Evolutionary conservation across 2,888 invertebrate species (phyloP).

Genomic region (Clepsis dumicolana): DNA sequence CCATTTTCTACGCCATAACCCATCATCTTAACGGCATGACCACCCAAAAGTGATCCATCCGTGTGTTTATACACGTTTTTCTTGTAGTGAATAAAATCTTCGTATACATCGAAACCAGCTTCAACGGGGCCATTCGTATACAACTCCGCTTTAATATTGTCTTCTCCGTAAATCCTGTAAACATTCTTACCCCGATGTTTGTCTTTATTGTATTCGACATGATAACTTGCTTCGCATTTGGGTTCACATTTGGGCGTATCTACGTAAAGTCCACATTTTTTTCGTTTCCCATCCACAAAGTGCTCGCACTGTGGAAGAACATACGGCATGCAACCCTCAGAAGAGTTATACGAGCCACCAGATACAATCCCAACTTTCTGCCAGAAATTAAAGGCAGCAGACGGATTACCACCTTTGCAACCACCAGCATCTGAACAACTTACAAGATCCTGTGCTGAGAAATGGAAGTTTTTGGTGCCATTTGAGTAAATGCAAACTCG

Average conservation of each 20-base stretch:
- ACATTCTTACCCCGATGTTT: slow-evolving; percentile 90
- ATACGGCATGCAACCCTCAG: slow-evolving; percentile 95
- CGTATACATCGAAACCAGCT: slow-evolving; percentile 94
- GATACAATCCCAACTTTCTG: slow-evolving; percentile 93
- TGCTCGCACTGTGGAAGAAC: slow-evolving; percentile 95
- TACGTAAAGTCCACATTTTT: slow-evolving; percentile 87
- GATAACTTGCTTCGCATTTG: slow-evolving; percentile 89
- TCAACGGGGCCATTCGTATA: slow-evolving; percentile 95
- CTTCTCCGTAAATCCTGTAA: slow-evolving; percentile 87
- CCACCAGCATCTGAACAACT: slow-evolving; percentile 93
- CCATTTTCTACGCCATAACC: slow-evolving; percentile 94
- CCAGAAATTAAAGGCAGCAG: slow-evolving; percentile 95
- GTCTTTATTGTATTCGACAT: slow-evolving; percentile 89
- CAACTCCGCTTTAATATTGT: slow-evolving; percentile 93
- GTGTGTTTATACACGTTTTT: slow-evolving; percentile 90
- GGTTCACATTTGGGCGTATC: slow-evolving; percentile 93
- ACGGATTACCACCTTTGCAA: slow-evolving; percentile 87
- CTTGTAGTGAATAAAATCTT: slow-evolving; percentile 94
- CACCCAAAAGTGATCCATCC: slow-evolving; percentile 91
- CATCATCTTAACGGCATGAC: slow-evolving; percentile 94
- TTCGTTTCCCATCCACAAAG: slow-evolving; percentile 92
- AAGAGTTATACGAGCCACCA: slow-evolving; percentile 92
- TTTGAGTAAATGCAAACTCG: slow-evolving; percentile 93
- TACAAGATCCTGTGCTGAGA: slow-evolving; percentile 94
- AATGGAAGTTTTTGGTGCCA: slow-evolving; percentile 89